Evolutionary conservation across 2,797 vertebrate genomes (phyloP), one percentile per base, ranked within the genome.

Genomic region (Sebastes dallii): DNA sequence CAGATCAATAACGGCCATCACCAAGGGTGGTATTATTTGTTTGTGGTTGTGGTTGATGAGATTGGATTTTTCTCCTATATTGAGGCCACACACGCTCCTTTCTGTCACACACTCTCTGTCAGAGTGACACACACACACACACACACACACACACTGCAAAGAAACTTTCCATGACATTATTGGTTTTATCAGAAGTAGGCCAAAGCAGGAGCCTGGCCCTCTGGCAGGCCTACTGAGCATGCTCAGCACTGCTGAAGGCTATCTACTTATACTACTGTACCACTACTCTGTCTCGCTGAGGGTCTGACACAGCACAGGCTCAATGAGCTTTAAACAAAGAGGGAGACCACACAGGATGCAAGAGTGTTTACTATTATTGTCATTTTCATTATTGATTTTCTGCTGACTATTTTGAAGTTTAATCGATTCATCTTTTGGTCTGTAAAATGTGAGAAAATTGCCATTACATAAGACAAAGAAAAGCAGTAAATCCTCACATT

Each of bases 181-280:
- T 84, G 82, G 91, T 83, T 90, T 90, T 75, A 87, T 89, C 88
- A 91, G 90, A 97, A 96, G 90, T 97, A 96, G 97, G 96, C 93
- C 96, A 96, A 92, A 91, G 84, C 93, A 88, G 91, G 91, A 91
- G 92, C 68, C 87, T 83, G 92, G 91, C 90, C 93, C 91, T 86
- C 71, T 91, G 91, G 92, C 93, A 73, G 90, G 87, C 89, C 79
- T 78, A 88, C 92, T 16, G 96, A 97, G 96, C 96, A 96, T 96
- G 96, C 96, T 96, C 96, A 77, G 66, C 87, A 58, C 68, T 58
- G 90, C 87, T 88, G 72, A 86, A 87, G 90, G 80, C 82, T 6
- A 77, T 52, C 50, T 77, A 42, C 86, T 75, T 13, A 32, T 68
- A 83, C 68, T 74, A 62, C 62, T 74, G 55, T 67, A 68, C 73